Evolutionary conservation across 35 echinoderm and acorn worm species (phyloP).

Genomic region (Ptychodera flava): DNA sequence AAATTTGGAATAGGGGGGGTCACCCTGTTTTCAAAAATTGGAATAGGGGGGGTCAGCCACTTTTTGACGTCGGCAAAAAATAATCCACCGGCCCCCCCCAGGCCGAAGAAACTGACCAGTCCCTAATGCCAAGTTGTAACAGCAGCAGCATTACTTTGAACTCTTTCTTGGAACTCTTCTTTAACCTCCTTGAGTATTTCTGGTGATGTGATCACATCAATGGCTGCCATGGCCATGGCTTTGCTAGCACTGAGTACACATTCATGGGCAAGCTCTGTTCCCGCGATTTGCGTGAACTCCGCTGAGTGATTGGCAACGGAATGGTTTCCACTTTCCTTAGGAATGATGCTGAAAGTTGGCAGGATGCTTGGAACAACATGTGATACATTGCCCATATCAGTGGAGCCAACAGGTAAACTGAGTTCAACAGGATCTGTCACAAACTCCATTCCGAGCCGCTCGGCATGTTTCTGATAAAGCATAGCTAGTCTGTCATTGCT

Average conservation of each 20-base stretch:
- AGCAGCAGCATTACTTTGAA: conserved; percentile 4
- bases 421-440: conserved; percentile 6
- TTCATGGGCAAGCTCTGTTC: conserved; percentile 42
- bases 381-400: conserved; percentile 60
- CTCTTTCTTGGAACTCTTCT: conserved; percentile 26
- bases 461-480: conserved; percentile 47
- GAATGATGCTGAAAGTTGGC: conserved; percentile 32
- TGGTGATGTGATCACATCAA: conserved; percentile 33
- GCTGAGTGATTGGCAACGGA: conserved; percentile 32
- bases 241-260: conserved; percentile 31
- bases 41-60: too few species aligned
- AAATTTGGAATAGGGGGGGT: too few species aligned
- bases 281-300: conserved; percentile 36
- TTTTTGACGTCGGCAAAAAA: too few species aligned
- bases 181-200: conserved; percentile 26
- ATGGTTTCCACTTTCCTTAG: background rate
- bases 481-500: conserved; percentile 35
- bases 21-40: too few species aligned
- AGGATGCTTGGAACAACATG: conserved; percentile 52
- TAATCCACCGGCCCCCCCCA: too few species aligned
- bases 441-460: conserved; percentile 43
- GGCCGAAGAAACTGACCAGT: too few species aligned
- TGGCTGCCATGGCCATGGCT: conserved; percentile 38
- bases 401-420: conserved; percentile 33
- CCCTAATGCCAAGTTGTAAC: conserved; percentile 41